Evolutionary conservation across 1,140 invertebrate species (phyloP).

Genomic region (Heliothis virescens): DNA sequence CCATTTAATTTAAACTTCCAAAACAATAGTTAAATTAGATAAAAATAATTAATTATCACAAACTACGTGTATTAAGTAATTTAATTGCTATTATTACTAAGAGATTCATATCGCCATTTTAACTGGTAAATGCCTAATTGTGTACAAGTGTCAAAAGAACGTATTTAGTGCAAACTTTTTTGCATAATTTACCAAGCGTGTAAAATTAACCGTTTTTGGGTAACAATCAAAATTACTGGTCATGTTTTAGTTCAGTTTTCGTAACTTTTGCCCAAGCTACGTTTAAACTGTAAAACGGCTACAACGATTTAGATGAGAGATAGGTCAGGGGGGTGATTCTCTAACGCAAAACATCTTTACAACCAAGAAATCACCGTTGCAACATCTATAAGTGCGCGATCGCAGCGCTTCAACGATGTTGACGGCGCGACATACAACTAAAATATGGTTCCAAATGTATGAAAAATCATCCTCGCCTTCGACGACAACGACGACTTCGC

Average conservation of each 20-base stretch:
- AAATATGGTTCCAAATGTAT: too few species aligned
- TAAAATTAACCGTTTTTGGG: not conserved
- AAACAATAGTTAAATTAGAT: not conserved
- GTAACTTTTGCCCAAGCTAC: not conserved
- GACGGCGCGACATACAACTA: too few species aligned
- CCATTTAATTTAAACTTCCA: not conserved
- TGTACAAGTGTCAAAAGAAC: slow-evolving; percentile 11
- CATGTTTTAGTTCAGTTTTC: not conserved
- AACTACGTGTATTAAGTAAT: not conserved
- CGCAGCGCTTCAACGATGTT: too few species aligned
- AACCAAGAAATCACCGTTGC: too few species aligned
- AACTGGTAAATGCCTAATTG: slow-evolving; percentile 32
- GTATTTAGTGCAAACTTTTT: slow-evolving; percentile 42
- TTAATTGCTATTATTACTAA: slow-evolving; percentile 35
- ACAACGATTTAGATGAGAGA: too few species aligned
- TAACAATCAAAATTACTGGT: not conserved
- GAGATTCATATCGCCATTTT: slow-evolving; percentile 41
- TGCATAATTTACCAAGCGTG: slow-evolving; percentile 45
- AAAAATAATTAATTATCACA: slow-evolving; percentile 13
- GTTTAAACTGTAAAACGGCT: too few species aligned
- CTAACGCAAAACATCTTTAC: too few species aligned
- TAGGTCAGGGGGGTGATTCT: too few species aligned
- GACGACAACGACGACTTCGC: too few species aligned
- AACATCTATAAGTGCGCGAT: too few species aligned
- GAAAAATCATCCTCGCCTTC: too few species aligned